Conservation (phyloP, 2,113 vertebrate species). For the Atrichornis clamosus region DNA sequence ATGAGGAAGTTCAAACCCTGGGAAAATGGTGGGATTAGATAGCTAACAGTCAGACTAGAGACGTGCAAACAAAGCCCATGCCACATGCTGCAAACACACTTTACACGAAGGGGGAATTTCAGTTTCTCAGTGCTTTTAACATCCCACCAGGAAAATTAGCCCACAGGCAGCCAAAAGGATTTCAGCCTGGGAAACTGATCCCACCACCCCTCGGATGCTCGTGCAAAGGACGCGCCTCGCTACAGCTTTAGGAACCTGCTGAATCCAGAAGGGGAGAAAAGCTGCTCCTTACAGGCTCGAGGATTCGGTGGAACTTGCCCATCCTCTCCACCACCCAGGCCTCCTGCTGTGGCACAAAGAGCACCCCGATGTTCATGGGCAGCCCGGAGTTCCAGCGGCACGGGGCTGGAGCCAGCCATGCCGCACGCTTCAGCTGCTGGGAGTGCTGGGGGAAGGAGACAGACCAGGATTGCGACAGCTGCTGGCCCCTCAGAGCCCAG, state of each 20-base stretch:
- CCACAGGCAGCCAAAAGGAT: not conserved
- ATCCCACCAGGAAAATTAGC: not conserved
- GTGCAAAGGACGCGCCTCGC: not conserved
- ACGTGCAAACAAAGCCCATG: accelerated
- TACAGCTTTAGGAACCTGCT: not conserved
- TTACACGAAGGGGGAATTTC: not conserved
- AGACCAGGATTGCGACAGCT: accelerated
- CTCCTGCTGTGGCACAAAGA: conserved; percentile 96
- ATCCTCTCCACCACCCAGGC: conserved; percentile 98
- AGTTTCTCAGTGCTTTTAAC: not conserved
- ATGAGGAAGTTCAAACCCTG: conserved; percentile 95
- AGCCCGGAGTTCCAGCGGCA: conserved; percentile 76
- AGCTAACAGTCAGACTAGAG: not conserved
- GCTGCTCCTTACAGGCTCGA: conserved; percentile 84
- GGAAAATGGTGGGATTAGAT: not conserved
- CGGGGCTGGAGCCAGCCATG: conserved; percentile 49
- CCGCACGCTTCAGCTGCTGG: not conserved
- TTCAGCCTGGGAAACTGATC: not conserved
- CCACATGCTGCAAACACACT: accelerated
- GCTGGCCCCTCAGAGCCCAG: not conserved
- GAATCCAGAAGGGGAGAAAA: conserved; percentile 5
- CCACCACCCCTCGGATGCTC: accelerated
- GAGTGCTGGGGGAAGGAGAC: not conserved
- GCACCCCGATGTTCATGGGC: conserved; percentile 89
- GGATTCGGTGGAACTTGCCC: conserved; percentile 92